phyloP scores from a whole-genome alignment of 2,888 invertebrate species.

The Acleris emargana region DNA sequence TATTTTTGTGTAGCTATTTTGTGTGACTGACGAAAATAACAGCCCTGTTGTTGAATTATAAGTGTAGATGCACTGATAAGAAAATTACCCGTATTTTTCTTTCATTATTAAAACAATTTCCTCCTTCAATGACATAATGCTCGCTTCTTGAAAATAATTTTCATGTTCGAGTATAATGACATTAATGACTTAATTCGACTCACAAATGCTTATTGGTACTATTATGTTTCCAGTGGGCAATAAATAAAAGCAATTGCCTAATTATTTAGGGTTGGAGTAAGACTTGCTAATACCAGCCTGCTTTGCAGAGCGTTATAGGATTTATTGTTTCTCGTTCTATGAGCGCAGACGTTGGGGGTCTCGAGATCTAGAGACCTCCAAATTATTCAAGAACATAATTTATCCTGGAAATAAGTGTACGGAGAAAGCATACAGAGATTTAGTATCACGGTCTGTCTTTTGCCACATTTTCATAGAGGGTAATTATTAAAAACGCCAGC shows the following conservation, averaged over 20 bases:
- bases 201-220: constrained; percentile 53
- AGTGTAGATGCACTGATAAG: no score
- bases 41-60: no score
- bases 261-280: constrained; percentile 66
- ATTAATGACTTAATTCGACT: constrained; percentile 48
- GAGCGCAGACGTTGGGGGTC: constrained; percentile 5
- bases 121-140: constrained; percentile 2
- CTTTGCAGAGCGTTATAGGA: constrained; percentile 61
- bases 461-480: no score
- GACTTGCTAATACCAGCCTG: constrained; percentile 56
- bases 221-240: constrained; percentile 58
- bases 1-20: no score
- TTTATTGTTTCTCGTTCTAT: constrained; percentile 61
- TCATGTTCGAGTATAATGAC: constrained; percentile 39
- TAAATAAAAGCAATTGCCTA: constrained; percentile 74
- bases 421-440: no score
- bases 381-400: background rate
- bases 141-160: constrained; percentile 18
- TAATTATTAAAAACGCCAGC: no score
- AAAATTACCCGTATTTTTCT: no score
- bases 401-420: background rate
- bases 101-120: constrained; percentile 11
- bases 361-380: constrained; percentile 7
- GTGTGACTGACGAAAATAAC: no score
- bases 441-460: no score